Evolutionary conservation across 2,888 invertebrate species (phyloP), one percentile per base, ranked within the genome.

Genomic region (Celastrina argiolus): DNA sequence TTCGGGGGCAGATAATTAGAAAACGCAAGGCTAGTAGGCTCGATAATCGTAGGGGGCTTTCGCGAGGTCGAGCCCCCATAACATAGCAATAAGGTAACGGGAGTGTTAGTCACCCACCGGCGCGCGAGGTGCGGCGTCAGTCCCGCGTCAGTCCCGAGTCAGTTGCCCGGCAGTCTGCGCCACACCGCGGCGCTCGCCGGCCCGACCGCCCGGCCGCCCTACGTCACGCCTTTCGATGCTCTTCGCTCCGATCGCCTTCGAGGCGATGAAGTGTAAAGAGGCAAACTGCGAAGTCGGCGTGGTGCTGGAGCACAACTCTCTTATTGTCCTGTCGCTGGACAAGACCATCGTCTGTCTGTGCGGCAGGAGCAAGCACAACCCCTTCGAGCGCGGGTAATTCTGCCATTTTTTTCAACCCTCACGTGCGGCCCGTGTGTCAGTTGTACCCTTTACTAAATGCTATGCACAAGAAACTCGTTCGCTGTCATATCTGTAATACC

Each of bases 191-290:
- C 76, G 82, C 76, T 81, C 83, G 81, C 78, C 79, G 82, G 81
- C 82, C 78, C 76, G 78, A 78, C 81, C 79, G 76, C 74, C 74
- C 76, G 78, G 79, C 81, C 79, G 76, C 74, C 74, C 74, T 72
- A 70, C 56, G 70, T 74, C 70, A 74, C 79, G 81, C 83, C 80
- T 81, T 85, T 88, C 87, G 81, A 91, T 90, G 90, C 89, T 88
- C 88, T 89, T 89, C 85, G 84, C 90, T 88, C 85, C 87, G 74
- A 88, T 91, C 89, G 90, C 88, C 87, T 84, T 83, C 71, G 87
- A 87, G 87, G 90, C 91, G 91, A 92, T 92, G 92, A 91, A 91
- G 91, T 92, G 92, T 84, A 91, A 91, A 86, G 91, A 89, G 88
- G 91, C 88, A 84, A 91, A 91, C 81, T 92, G 91, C 79, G 92